phyloP scores from a whole-genome alignment of 2,113 vertebrate genomes.

The Cyphomyrus discorhynchus region DNA sequence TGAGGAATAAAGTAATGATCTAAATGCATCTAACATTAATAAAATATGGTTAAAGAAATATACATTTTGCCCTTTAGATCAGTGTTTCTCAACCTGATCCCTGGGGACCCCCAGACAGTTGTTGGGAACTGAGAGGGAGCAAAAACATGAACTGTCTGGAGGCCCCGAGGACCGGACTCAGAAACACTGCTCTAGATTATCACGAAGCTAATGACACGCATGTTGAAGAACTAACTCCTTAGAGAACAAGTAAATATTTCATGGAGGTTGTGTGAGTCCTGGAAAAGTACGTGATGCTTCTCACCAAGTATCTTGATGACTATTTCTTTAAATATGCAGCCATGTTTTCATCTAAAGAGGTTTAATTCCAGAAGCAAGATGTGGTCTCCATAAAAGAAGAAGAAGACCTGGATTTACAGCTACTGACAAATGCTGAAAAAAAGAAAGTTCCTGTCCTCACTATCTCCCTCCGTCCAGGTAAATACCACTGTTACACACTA shows the following conservation, averaged over 20 bases:
- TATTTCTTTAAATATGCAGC: not conserved
- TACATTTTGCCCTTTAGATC: not conserved
- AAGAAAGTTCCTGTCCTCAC: slow-evolving; percentile 55
- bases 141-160: not conserved
- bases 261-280: not conserved
- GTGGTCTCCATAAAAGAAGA: slow-evolving; percentile 28
- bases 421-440: not conserved
- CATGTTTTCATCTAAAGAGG: not conserved
- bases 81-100: not conserved
- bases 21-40: not conserved
- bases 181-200: not conserved
- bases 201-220: not conserved
- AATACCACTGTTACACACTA: not conserved
- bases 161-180: not conserved
- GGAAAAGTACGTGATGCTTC: not conserved
- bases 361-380: slow-evolving; percentile 30
- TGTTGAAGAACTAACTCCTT: not conserved
- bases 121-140: not conserved
- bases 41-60: not conserved
- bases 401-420: slow-evolving; percentile 6
- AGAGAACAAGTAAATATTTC: not conserved
- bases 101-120: not conserved
- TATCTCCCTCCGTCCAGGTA: slow-evolving; percentile 61
- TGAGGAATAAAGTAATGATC: not conserved
- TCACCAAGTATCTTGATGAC: not conserved